Conservation (phyloP, 2,888 invertebrate species). For the Diaprepes abbreviatus region DNA sequence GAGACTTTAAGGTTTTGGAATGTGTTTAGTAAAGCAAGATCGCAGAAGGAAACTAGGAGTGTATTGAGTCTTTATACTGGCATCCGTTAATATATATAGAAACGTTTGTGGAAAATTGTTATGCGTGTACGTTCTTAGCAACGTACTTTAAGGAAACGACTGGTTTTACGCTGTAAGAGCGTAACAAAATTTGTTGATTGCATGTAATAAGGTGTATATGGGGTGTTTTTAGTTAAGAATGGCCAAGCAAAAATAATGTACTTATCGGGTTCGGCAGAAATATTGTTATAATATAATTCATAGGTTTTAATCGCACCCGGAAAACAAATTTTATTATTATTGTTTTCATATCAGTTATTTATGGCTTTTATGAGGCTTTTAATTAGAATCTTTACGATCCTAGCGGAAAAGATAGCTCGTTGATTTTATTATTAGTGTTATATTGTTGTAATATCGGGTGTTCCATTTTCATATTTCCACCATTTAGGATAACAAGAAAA, state of each 20-base stretch:
- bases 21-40: constrained; percentile 97
- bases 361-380: too few species aligned
- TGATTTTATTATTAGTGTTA: too few species aligned
- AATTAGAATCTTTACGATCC: too few species aligned
- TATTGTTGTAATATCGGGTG: too few species aligned
- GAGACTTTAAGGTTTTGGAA: constrained; percentile 99
- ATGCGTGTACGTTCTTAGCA: not conserved
- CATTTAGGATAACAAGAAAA: too few species aligned
- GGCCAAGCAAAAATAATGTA: not conserved
- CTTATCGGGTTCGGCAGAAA: not conserved
- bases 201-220: not conserved
- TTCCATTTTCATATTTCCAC: too few species aligned
- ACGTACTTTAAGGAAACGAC: not conserved
- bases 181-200: not conserved
- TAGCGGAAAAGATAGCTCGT: too few species aligned
- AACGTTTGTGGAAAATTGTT: not conserved
- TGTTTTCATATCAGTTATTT: too few species aligned
- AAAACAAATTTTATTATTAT: too few species aligned
- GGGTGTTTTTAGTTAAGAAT: not conserved
- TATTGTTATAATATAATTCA: not conserved
- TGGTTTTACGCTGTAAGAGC: not conserved
- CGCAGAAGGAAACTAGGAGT: constrained; percentile 94
- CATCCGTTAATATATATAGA: constrained; percentile 73
- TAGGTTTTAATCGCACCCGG: too few species aligned
- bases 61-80: constrained; percentile 93